Evolutionary conservation across 2,113 vertebrate genomes (phyloP), one percentile per base, ranked within the genome.

Genomic region (Rattus norvegicus): DNA sequence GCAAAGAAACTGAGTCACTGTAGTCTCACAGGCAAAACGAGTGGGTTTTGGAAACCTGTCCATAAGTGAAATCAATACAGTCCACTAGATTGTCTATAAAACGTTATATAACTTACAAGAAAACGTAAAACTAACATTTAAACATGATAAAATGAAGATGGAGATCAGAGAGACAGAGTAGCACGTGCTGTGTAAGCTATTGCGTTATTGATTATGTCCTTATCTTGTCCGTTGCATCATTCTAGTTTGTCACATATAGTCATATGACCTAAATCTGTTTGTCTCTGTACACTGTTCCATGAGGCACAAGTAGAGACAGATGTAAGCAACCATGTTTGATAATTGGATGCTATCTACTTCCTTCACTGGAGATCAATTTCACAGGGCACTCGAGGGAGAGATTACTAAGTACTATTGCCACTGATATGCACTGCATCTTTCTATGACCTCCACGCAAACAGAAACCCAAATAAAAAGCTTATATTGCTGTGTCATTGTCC

Each of bases 1-100:
- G 13, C 43, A 92, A 52, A 96, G 20, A 92, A 72, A 92, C 70
- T 47, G 70, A 88, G 72, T 20, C 63, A 88, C 79, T 88, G 26
- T 1, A 49, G 1, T 83, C 67, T 20, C 20, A 88, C 17, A 61
- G 81, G 19, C 33, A 91, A 80, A 12, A 76, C 11, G 33, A 72
- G 73, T 91, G 12, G 12, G 19, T 56, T 36, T 77, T 79, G 19
- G 7, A 92, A 90, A 39, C 19, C 36, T 2, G 39, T 9, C 36
- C 17, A 22, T 92, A 26, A 69, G 6, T 36, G 59, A 93, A 84
- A 91, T 20, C 13, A 47, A 8, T 30, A 52, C 20, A 19, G 30
- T 24, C 28, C 11, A 63, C 7, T 36, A 43, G 36, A 84, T 7
- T 81, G 61, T 4, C 4, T 85, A 84, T 14, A 24, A 13, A 24